These are phyloP conservation scores for Silurus aristotelis DNA, from an alignment of 2,797 vertebrate species.

Conservation along the genomic window DNA sequence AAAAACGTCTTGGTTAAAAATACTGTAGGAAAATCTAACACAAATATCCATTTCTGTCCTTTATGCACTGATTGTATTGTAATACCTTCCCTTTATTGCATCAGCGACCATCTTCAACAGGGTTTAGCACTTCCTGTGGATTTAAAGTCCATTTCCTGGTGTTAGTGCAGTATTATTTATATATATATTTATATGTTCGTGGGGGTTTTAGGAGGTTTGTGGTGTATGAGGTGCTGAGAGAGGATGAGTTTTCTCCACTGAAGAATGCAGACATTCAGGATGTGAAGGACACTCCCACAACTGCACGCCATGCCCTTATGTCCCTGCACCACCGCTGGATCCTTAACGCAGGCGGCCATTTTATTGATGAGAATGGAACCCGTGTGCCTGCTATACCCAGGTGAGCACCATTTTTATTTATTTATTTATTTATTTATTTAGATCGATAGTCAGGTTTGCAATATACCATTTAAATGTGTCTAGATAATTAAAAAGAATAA, in stretches of 20 bases:
- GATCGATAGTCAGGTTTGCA: not conserved
- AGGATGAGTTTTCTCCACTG: conserved; percentile 95
- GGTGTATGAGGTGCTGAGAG: conserved; percentile 91
- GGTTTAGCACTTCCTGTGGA: no score
- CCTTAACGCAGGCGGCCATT: conserved; percentile 91
- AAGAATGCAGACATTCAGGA: conserved; percentile 96
- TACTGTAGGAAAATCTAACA: conserved; percentile 8
- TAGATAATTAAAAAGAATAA: not conserved
- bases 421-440: no score
- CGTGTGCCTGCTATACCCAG: conserved; percentile 91
- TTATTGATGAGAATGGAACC: conserved; percentile 90
- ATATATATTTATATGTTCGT: not conserved
- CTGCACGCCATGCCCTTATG: conserved; percentile 88
- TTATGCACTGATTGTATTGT: not conserved
- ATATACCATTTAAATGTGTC: not conserved
- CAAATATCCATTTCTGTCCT: not conserved
- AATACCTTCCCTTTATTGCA: not conserved
- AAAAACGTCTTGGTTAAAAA: not conserved
- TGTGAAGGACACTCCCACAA: conserved; percentile 94
- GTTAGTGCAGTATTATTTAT: no score
- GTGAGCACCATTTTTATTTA: conserved; percentile 67
- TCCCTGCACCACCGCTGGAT: conserved; percentile 98
- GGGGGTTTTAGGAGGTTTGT: conserved; percentile 81
- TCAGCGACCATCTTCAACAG: not conserved
- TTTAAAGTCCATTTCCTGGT: not conserved